Base-by-base conservation (phyloP, 2,888 invertebrate species). In the Luperina nickerlii region DNA sequence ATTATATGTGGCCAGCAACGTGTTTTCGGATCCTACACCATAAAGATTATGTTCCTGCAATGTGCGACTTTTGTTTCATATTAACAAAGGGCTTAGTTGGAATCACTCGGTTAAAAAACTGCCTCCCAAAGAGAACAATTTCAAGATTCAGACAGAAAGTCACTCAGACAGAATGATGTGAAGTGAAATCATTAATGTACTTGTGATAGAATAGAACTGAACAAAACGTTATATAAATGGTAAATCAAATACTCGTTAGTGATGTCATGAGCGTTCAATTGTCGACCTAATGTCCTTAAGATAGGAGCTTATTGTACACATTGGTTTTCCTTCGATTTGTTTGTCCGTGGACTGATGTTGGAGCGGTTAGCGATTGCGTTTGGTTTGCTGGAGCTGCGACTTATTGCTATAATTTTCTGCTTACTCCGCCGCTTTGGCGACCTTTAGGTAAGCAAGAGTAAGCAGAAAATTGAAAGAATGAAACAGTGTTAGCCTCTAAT, bases 181-280 rank as follows among this genome's bases (percentile, higher is more conserved):
- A 89, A 90, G 90, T 90, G 85, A 88, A 87, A 84, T 90, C 86
- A 90, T 87, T 91, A 91, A 92, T 91, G 90, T 92, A 89, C 92
- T 90, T 90, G 91, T 86, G 88, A 88, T 87, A 86, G 89, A 90
- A 91, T 91, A 87, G 91, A 90, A 90, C 86, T 85, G 88, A 90
- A 90, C 92, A 91, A 90, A 90, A 90, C 90, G 90, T 90, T 86
- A 91, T 90, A 91, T 90, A 90, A 92, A 91, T 91, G 89, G 90
- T 90, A 92, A 93, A 94, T 94, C 94, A 94, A 94, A 94, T 90
- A 91, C 92, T 93, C 92, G 93, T 94, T 93, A 93, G 88, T 75
- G 54, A 74, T 79, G 74, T 78, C 69, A 66, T 42, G 74, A 63
- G 78, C 74, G 82, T 75, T 76, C 87, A 83, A 92, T 88, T 90